Conservation (phyloP, 2,797 vertebrate species). For the Anguilla anguilla region DNA sequence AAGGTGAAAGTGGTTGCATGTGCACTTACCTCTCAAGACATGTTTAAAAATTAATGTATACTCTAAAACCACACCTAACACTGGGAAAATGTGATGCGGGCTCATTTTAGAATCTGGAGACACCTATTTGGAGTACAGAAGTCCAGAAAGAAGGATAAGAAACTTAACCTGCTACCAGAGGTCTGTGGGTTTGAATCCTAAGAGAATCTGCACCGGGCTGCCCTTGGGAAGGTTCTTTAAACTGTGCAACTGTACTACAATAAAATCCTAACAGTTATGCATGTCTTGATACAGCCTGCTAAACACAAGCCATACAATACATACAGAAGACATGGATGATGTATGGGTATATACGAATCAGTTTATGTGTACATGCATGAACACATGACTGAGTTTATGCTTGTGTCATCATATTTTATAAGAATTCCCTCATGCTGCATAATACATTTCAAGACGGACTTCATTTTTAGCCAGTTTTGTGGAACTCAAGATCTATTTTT, state of each 20-base stretch:
- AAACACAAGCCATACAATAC: background rate
- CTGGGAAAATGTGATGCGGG: background rate
- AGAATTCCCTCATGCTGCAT: background rate
- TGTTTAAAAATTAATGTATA: background rate
- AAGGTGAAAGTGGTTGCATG: background rate
- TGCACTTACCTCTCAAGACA: background rate
- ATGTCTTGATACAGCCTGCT: background rate
- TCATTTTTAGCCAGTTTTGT: slow-evolving; percentile 26
- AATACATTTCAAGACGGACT: background rate
- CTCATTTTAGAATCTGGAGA: background rate
- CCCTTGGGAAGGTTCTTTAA: background rate
- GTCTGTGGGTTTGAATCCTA: background rate
- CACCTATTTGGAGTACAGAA: background rate
- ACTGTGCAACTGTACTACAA: background rate
- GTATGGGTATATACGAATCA: background rate
- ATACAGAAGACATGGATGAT: background rate
- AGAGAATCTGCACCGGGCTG: background rate
- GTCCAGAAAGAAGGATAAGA: background rate
- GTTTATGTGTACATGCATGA: slow-evolving; percentile 2
- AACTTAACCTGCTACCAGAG: background rate
- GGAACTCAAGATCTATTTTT: slow-evolving; percentile 66
- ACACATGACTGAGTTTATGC: background rate
- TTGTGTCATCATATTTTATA: background rate
- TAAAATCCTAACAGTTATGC: background rate
- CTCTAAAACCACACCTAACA: background rate